phyloP scores from a whole-genome alignment of 1,140 invertebrate species.

The Mya arenaria region DNA sequence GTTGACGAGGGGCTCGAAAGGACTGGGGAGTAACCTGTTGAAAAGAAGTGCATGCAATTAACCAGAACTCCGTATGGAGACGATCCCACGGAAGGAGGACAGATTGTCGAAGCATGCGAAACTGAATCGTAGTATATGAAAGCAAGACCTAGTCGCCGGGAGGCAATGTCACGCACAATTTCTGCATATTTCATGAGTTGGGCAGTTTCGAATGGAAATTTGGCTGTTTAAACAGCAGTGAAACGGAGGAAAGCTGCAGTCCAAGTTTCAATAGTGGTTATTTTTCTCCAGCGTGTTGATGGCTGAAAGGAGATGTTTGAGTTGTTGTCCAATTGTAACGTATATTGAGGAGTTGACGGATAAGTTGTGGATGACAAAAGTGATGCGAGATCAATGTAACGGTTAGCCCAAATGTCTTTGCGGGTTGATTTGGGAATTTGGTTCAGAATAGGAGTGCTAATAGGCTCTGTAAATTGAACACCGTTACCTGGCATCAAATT shows the following conservation, averaged over 20 bases:
- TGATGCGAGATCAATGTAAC: background rate
- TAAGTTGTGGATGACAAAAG: background rate
- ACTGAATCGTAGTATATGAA: background rate
- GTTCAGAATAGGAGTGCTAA: background rate
- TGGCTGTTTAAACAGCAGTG: background rate
- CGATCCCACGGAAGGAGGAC: background rate
- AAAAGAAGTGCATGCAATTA: background rate
- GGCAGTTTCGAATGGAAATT: background rate
- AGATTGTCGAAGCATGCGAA: background rate
- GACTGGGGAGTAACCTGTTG: background rate
- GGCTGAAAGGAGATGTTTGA: background rate
- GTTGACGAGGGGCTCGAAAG: background rate
- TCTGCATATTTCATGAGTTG: background rate
- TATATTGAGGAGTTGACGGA: background rate
- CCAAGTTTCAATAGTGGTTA: background rate
- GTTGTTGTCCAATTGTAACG: background rate
- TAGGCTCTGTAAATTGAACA: background rate
- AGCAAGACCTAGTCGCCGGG: background rate
- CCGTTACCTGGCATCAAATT: background rate
- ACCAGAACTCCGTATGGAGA: background rate
- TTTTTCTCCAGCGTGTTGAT: no score
- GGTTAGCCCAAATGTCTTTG: background rate
- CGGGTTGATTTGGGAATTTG: background rate
- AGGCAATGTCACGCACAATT: background rate
- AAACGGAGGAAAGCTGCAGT: background rate